Evolutionary conservation across 2,888 invertebrate genomes (phyloP), one percentile per base, ranked within the genome.

Genomic region (Aphidoletes aphidimyza): DNA sequence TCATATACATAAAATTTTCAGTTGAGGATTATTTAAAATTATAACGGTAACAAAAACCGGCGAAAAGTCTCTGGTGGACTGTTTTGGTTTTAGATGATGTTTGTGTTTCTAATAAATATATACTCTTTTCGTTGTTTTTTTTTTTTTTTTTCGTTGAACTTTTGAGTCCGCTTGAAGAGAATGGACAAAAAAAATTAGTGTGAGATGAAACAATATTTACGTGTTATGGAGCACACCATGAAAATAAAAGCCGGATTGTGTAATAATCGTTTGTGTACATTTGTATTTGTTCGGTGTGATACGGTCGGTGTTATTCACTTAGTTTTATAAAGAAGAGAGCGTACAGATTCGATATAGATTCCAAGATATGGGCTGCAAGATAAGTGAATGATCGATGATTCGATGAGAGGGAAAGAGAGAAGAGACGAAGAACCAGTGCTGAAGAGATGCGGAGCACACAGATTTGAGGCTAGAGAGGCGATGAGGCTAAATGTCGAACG

Each of bases 401-500:
- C 0, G 69, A 30, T 30, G 11, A 30, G 8, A 26, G 54, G 5
- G 14, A 34, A 42, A 14, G 30, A 11, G 34, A 69, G 30, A 69
- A 30, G 26, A 9, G 26, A 26, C 34, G 69, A 69, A n/a, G 22
- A 26, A 26, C 1, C 9, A 26, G 54, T 22, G 54, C 2, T 5
- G 3, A 26, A 54, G n/a, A 22, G n/a, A n/a, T n/a, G n/a, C n/a
- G n/a, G n/a, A n/a, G n/a, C n/a, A n/a, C n/a, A n/a, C n/a, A n/a
- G n/a, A n/a, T n/a, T n/a, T n/a, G n/a, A n/a, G n/a, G n/a, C n/a
- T n/a, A n/a, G 14, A 69, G 69, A 69, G 6, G 2, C 11, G 9
- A 69, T 5, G 69, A 30, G 34, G 30, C 69, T 30, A 69, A 69
- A 69, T 69, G 69, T 69, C 69, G 69, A 69, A 69, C 69, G 69